Evolutionary conservation across 2,797 vertebrate genomes (phyloP).

Genomic region (Jordanella pulchra): DNA sequence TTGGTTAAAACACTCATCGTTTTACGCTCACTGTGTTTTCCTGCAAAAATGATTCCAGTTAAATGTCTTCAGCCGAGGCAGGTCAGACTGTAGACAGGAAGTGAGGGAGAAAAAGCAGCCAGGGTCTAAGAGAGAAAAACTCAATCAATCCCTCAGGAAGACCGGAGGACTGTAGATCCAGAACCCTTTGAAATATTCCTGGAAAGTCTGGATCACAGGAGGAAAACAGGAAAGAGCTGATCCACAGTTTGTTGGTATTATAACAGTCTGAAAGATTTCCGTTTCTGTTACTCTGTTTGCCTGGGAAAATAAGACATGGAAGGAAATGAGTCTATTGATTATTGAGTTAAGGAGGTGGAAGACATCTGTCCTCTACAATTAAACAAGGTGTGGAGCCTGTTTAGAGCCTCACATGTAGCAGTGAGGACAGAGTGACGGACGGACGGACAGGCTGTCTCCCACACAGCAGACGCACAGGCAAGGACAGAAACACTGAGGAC

Average conservation of each 20-base stretch:
- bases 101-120: too few relatives aligned
- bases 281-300: not conserved
- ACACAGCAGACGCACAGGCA: slow-evolving; percentile 13
- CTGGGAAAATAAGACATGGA: not conserved
- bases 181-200: too few relatives aligned
- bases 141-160: too few relatives aligned
- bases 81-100: too few relatives aligned
- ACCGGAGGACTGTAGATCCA: too few relatives aligned
- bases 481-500: slow-evolving; percentile 19
- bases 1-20: too few relatives aligned
- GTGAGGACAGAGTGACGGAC: too few relatives aligned
- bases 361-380: not conserved
- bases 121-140: too few relatives aligned
- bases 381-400: not conserved
- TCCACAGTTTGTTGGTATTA: too few relatives aligned
- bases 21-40: too few relatives aligned
- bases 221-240: not conserved
- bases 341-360: not conserved
- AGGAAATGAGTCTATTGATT: not conserved
- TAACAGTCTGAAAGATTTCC: too few relatives aligned
- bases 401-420: not conserved
- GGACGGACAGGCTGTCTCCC: slow-evolving; percentile 4
- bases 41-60: not conserved
- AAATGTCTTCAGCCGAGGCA: not conserved
- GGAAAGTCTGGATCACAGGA: too few relatives aligned